Base-by-base conservation (phyloP, 2,797 vertebrate species). In the Eupleurogrammus muticus region DNA sequence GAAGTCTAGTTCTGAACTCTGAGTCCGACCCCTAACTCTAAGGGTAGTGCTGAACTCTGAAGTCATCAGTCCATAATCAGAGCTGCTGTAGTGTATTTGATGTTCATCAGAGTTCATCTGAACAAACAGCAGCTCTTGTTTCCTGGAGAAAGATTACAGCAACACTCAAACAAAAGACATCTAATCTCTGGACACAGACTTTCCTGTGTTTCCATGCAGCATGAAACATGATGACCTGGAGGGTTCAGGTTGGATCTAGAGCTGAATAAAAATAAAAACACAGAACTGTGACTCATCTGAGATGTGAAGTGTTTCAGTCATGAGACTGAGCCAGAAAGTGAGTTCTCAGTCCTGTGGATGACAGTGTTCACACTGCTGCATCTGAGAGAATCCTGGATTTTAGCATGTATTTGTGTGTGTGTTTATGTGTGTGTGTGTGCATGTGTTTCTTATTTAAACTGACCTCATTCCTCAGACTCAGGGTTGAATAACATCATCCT, bases 361-460 rank as follows among this genome's bases (percentile, higher is more conserved):
- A 72, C 24, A 2, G 49, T n/a, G 35, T 65, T 36, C 49, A 48
- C 63, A 12, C 38, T 16, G 13, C 38, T 42, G 36, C 60, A 24
- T 52, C 73, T 28, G 3, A 28, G 28, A 36, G 42, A 64, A 62
- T 61, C 54, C 50, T 64, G 17, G 2, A 9, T 55, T 48, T 67
- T 55, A 52, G 64, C 50, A 34, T 28, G 23, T 14, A 34, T 70
- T 58, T 77, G 36, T 56, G 51, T 20, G 35, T 34, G n/a, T 62
- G 46, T 46, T 35, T 36, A 48, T 47, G 56, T 75, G 58, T 75
- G 61, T 19, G n/a, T 49, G 35, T 44, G 53, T 52, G 44, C 77
- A 83, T 87, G 82, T 87, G 85, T 86, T 79, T 92, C 85, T 78
- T 80, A 90, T 92, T 91, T 88, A 86, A 82, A 79, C 56, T 89